Conservation (phyloP, 1,140 invertebrate species). For the Acromyrmex echinatior region DNA sequence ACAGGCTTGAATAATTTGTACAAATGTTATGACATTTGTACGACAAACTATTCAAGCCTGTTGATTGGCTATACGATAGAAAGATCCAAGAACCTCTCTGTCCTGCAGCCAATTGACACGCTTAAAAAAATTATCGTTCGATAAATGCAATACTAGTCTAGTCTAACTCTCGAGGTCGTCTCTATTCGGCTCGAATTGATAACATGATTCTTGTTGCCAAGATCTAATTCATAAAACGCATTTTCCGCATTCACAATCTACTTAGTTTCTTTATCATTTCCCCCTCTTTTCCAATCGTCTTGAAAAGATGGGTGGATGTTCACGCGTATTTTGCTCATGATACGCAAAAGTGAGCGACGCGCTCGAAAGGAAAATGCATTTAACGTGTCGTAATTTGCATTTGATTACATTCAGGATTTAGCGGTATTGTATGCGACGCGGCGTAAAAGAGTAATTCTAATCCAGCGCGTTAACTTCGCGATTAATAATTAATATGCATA, state of each 20-base stretch:
- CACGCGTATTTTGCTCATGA: background rate
- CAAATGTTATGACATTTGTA: too few relatives aligned
- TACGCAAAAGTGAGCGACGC: background rate
- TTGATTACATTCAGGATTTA: constrained; percentile 10
- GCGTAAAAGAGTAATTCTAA: background rate
- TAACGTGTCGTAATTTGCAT: constrained; percentile 26
- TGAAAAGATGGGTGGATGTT: background rate
- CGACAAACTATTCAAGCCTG: too few relatives aligned
- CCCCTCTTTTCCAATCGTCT: background rate
- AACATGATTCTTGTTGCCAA: background rate
- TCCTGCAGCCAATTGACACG: too few relatives aligned
- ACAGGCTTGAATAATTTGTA: too few relatives aligned
- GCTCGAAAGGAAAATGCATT: background rate
- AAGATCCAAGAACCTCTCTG: too few relatives aligned
- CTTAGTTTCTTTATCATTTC: background rate
- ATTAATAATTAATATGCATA: constrained; percentile 59
- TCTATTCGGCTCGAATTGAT: background rate
- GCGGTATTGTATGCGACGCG: background rate
- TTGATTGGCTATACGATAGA: too few relatives aligned
- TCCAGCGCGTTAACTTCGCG: background rate
- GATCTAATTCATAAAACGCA: background rate
- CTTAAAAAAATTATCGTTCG: too few relatives aligned
- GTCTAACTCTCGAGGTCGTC: background rate
- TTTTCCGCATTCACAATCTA: background rate
- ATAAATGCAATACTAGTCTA: too few relatives aligned